Conservation (phyloP, 2,888 invertebrate species). For the Gymnosoma rotundatum region DNA sequence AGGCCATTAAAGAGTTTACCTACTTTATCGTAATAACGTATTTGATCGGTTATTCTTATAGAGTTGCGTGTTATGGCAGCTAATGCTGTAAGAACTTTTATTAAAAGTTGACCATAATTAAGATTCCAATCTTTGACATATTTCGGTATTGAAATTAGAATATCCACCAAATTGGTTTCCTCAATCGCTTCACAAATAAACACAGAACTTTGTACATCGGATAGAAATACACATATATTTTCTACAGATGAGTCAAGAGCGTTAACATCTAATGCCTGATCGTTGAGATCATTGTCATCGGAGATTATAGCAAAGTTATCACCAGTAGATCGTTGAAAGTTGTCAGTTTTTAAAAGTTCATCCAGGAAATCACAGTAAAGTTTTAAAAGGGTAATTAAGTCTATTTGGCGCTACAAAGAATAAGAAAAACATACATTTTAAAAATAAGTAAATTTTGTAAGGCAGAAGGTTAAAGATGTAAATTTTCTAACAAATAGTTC, state of each 20-base stretch:
- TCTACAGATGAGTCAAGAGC: conserved; percentile 80
- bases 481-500: too few relatives aligned
- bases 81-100: conserved; percentile 78
- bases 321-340: conserved; percentile 75
- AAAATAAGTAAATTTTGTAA: too few relatives aligned
- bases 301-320: conserved; percentile 78
- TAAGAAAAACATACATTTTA: background rate
- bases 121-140: conserved; percentile 79
- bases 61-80: conserved; percentile 77
- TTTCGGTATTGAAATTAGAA: conserved; percentile 80
- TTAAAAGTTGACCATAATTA: conserved; percentile 76
- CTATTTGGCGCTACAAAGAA: conserved; percentile 84
- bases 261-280: conserved; percentile 78
- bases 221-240: conserved; percentile 79
- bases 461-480: too few relatives aligned
- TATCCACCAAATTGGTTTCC: conserved; percentile 82
- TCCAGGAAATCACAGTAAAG: conserved; percentile 81
- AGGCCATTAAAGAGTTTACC: conserved; percentile 78
- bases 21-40: conserved; percentile 76
- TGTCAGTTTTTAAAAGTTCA: conserved; percentile 78
- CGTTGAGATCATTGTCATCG: conserved; percentile 74
- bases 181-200: conserved; percentile 80
- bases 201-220: conserved; percentile 72
- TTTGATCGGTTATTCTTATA: conserved; percentile 73
- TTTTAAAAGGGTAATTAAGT: conserved; percentile 82